A percentile compares a stretch with the other conserved stretches of the same genome.
Evolutionary conservation across 2,113 vertebrate species (phyloP).

Genomic region (Ploceus nigricollis): DNA sequence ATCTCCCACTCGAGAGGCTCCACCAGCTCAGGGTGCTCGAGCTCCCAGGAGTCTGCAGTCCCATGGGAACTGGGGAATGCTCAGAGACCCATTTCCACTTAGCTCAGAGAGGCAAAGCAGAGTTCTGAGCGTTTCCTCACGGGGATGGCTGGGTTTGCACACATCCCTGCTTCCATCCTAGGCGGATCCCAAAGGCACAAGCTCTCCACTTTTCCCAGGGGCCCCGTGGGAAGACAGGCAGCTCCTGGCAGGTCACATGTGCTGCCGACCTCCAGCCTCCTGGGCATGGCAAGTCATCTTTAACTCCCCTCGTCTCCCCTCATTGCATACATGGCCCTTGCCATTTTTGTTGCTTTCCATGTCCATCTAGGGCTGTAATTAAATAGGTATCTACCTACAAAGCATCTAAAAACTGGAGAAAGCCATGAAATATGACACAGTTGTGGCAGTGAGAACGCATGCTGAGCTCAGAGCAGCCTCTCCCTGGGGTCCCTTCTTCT

Average conservation of each 20-base stretch:
- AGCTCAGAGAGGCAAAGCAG: neutral
- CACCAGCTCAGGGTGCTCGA: neutral
- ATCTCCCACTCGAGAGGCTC: neutral
- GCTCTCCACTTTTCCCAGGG: neutral
- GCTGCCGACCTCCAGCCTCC: neutral
- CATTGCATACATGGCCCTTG: neutral
- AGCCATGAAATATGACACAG: neutral
- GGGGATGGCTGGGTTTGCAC: neutral
- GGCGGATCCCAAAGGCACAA: neutral
- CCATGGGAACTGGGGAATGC: neutral
- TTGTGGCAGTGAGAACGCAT: neutral
- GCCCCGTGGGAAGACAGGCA: neutral
- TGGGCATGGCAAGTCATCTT: neutral
- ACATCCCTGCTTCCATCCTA: neutral
- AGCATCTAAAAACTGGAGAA: neutral
- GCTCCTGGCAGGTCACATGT: rapidly evolving
- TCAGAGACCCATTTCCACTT: neutral
- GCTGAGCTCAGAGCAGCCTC: neutral
- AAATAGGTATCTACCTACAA: neutral
- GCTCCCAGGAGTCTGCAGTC: neutral
- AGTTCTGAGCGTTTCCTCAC: neutral
- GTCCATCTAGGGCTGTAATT: neutral
- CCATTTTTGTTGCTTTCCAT: neutral
- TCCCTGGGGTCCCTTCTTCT: neutral
- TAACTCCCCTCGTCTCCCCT: too few species aligned